A percentile compares a stretch with the other conserved stretches of the same genome.
Evolutionary conservation across 2,113 vertebrate species (phyloP).

Genomic region (Acinonyx jubatus): DNA sequence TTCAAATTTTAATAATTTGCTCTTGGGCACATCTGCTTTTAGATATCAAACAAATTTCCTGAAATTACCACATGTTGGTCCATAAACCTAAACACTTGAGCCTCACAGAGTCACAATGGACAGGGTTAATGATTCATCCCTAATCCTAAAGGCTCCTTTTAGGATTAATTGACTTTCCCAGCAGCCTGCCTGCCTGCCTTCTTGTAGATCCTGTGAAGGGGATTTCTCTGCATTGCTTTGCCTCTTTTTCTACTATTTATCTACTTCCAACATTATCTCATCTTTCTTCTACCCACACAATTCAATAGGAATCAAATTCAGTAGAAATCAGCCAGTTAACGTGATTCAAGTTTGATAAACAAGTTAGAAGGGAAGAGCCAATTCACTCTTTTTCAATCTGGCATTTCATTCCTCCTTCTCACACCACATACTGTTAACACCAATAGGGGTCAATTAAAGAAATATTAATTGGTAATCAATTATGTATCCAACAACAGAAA

Average conservation of each 20-base stretch:
- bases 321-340: conserved; percentile 29
- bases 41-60: conserved; percentile 46
- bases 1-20: background rate
- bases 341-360: background rate
- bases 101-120: conserved; percentile 46
- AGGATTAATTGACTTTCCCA: conserved; percentile 66
- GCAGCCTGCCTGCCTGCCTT: background rate
- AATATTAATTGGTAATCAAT: background rate
- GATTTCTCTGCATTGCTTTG: conserved; percentile 54
- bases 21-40: conserved; percentile 8
- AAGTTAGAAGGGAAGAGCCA: background rate
- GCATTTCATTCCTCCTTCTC: background rate
- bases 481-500: background rate
- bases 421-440: background rate
- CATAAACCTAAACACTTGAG: background rate
- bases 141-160: conserved; percentile 72
- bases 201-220: conserved; percentile 27
- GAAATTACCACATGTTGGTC: conserved; percentile 36
- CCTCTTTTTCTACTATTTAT: conserved; percentile 31
- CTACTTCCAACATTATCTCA: conserved; percentile 51
- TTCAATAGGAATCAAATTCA: conserved; percentile 38
- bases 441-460: background rate
- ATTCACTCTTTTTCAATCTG: background rate
- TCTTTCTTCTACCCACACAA: conserved; percentile 45
- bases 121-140: conserved; percentile 75